Base-by-base conservation (phyloP, 1,140 invertebrate species). In the Bicyclus anynana region DNA sequence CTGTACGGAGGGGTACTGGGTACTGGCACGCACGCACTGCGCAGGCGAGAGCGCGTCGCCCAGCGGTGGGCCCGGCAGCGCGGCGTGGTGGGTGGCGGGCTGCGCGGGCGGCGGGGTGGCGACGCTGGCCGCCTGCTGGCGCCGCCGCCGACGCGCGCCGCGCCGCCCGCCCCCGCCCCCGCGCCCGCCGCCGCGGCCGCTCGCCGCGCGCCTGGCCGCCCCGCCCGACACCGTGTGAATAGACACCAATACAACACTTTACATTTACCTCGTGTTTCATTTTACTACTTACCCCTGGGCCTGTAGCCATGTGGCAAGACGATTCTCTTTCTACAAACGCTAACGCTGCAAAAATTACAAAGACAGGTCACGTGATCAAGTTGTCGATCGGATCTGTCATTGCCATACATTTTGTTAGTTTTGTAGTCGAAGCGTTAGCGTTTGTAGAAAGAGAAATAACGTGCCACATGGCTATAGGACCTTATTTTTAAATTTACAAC, bases 261-360 rank as follows among this genome's bases (percentile, higher is more conserved):
- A 67, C 70, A 49, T 55, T 72, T 72, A 20, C 21, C n/a, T 13
- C 48, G 62, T 49, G 49, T 76, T 83, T 79, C 60, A 76, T 74
- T 78, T 89, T 90, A 90, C 90, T 91, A 91, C 91, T 91, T 91
- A 92, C 92, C 23, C n/a, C n/a, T n/a, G n/a, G n/a, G n/a, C n/a
- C n/a, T n/a, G n/a, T n/a, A n/a, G n/a, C n/a, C n/a, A n/a, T n/a
- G n/a, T n/a, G n/a, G n/a, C n/a, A n/a, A n/a, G n/a, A n/a, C n/a
- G n/a, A n/a, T n/a, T n/a, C n/a, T n/a, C n/a, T n/a, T n/a, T n/a
- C n/a, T n/a, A n/a, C n/a, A n/a, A n/a, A n/a, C n/a, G n/a, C n/a
- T n/a, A n/a, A n/a, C n/a, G n/a, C n/a, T n/a, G n/a, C n/a, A n/a
- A n/a, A n/a, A n/a, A n/a, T n/a, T n/a, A n/a, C n/a, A n/a, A n/a